Conservation (phyloP, 2,888 invertebrate species). For the Oscheius sp. region DNA sequence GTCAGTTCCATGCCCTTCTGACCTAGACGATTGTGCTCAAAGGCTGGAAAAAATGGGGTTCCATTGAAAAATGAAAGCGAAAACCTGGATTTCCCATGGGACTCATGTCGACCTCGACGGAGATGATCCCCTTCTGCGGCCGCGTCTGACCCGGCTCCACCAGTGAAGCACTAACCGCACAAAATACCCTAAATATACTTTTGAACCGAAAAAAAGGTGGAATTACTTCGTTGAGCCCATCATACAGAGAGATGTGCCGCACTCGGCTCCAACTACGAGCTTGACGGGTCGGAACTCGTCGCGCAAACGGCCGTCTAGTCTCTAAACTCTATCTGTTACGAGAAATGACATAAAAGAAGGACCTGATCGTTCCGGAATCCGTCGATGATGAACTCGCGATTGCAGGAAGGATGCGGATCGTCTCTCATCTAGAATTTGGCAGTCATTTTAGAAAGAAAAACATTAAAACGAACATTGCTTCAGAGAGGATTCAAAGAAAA, state of each 20-base stretch:
- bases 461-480: too few relatives aligned
- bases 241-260: conserved; percentile 59
- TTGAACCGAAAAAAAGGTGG: neutral
- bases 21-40: conserved; percentile 60
- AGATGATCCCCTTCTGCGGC: conserved; percentile 57
- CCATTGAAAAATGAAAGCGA: neutral
- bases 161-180: conserved; percentile 54
- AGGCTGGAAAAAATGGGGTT: conserved; percentile 38
- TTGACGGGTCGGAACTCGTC: conserved; percentile 59
- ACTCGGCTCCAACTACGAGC: conserved; percentile 53
- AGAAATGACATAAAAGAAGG: conserved; percentile 7
- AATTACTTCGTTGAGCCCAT: conserved; percentile 59
- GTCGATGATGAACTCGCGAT: conserved; percentile 41
- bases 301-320: conserved; percentile 52
- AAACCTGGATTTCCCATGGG: conserved; percentile 57
- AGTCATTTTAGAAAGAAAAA: too few relatives aligned
- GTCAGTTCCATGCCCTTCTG: conserved; percentile 79
- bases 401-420: conserved; percentile 39
- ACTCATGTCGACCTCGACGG: conserved; percentile 61
- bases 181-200: conserved; percentile 51
- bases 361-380: conserved; percentile 38
- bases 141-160: conserved; percentile 52
- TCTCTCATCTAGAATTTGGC: conserved; percentile 40
- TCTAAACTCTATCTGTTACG: conserved; percentile 32
- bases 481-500: too few relatives aligned